These are phyloP conservation scores for Phymanthus crucifer DNA, from an alignment of 92 coral and sea anemone species.

Conservation along the genomic window DNA sequence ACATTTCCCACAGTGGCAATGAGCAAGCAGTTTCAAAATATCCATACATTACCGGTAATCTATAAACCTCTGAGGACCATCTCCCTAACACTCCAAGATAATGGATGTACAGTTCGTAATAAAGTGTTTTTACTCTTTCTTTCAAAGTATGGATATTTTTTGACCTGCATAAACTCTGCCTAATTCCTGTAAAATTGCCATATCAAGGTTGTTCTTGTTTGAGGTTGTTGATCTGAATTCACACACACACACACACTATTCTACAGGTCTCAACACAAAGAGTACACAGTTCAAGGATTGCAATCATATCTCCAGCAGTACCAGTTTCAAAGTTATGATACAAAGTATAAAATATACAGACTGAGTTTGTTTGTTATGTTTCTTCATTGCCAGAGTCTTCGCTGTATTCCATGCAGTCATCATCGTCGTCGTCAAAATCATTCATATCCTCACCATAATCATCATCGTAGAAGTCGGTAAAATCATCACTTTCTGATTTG, in stretches of 20 bases:
- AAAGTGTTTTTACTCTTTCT: not conserved
- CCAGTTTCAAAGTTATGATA: conserved; percentile 45
- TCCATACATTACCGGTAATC: no score
- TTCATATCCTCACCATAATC: conserved; percentile 97
- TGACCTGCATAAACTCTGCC: not conserved
- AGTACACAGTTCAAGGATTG: not conserved
- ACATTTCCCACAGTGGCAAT: no score
- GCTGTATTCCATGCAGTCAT: conserved; percentile 92
- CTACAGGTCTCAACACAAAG: not conserved
- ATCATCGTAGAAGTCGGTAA: conserved; percentile 94
- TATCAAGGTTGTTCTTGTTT: not conserved
- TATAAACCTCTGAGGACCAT: no score
- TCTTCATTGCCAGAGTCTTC: conserved; percentile 99
- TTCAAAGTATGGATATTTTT: not conserved
- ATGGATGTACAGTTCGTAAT: no score
- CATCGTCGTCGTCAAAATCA: conserved; percentile 94
- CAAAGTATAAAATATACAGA: conserved; percentile 82
- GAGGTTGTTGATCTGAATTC: no score
- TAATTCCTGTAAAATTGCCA: no score
- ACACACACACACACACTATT: not conserved
- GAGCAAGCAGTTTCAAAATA: no score
- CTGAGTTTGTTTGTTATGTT: conserved; percentile 67
- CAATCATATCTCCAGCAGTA: not conserved
- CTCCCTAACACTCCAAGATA: no score
- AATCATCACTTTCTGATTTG: conserved; percentile 87